Conservation (phyloP, 2,888 invertebrate species). For the Eurois occulta region DNA sequence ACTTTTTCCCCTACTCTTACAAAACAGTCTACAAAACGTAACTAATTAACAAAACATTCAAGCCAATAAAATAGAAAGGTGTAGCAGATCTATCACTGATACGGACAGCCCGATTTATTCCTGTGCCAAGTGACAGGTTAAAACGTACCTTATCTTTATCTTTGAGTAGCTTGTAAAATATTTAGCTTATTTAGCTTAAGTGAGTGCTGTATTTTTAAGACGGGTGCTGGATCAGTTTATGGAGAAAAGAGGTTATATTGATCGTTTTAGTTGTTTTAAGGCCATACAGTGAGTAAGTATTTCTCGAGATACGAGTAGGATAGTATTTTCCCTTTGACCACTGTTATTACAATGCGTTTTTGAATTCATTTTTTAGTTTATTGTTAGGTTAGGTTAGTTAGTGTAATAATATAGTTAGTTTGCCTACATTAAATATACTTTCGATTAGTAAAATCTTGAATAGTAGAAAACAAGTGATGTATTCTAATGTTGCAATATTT, state of each 20-base stretch:
- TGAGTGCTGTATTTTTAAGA: constrained; percentile 59
- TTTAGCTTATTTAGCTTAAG: constrained; percentile 59
- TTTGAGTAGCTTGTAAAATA: constrained; percentile 64
- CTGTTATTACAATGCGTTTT: not conserved
- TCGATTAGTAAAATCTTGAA: not conserved
- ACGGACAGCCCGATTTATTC: constrained; percentile 62
- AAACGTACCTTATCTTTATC: constrained; percentile 62
- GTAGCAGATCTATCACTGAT: constrained; percentile 68
- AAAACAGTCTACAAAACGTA: constrained; percentile 37
- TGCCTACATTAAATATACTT: not conserved
- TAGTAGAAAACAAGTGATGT: not conserved
- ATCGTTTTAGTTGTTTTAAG: not conserved
- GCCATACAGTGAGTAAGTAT: not conserved
- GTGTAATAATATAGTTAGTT: not conserved
- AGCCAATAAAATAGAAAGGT: constrained; percentile 63
- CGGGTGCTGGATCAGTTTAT: not conserved
- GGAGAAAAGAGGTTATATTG: not conserved
- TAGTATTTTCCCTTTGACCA: not conserved
- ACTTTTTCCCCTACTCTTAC: constrained; percentile 2
- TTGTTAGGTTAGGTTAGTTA: not conserved
- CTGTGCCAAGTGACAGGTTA: constrained; percentile 49
- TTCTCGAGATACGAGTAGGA: not conserved
- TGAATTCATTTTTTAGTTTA: not conserved
- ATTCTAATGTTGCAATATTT: not conserved
- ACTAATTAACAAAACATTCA: constrained; percentile 65